Evolutionary conservation across 2,113 vertebrate genomes (phyloP).

Genomic region (Eupsittula cactorum): DNA sequence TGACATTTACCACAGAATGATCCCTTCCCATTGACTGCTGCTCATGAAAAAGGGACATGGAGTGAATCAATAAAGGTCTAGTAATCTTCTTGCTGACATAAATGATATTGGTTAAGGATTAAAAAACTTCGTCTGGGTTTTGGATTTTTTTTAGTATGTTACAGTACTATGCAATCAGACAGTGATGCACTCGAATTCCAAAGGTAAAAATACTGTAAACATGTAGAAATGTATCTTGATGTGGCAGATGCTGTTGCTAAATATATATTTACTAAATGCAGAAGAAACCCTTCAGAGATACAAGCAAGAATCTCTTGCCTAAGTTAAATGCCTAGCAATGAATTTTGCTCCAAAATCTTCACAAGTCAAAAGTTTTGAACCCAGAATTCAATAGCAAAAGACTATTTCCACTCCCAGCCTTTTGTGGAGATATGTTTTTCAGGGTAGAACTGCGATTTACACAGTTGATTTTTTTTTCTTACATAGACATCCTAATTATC

Average conservation of each 20-base stretch:
- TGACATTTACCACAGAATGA: constrained; percentile 75
- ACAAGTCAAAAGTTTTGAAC: neutral
- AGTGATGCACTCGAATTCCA: constrained; percentile 41
- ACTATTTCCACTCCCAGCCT: neutral
- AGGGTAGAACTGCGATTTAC: neutral
- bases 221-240: constrained; percentile 6
- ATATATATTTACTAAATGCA: constrained; percentile 8
- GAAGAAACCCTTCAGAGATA: neutral
- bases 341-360: neutral
- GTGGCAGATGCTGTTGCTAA: constrained; percentile 26
- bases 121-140: constrained; percentile 12
- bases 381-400: neutral
- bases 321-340: neutral
- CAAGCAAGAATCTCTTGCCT: neutral
- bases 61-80: constrained; percentile 64
- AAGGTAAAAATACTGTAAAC: constrained; percentile 25
- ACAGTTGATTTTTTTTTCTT: neutral
- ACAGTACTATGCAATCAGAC: constrained; percentile 34
- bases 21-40: constrained; percentile 48
- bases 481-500: neutral
- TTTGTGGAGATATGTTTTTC: neutral
- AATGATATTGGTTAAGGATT: constrained; percentile 8
- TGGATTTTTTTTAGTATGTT: constrained; percentile 19
- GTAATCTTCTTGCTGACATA: constrained; percentile 57
- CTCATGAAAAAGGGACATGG: neutral